Evolutionary conservation across 2,797 vertebrate genomes (phyloP), one percentile per base, ranked within the genome.

Genomic region (Oreortyx pictus): DNA sequence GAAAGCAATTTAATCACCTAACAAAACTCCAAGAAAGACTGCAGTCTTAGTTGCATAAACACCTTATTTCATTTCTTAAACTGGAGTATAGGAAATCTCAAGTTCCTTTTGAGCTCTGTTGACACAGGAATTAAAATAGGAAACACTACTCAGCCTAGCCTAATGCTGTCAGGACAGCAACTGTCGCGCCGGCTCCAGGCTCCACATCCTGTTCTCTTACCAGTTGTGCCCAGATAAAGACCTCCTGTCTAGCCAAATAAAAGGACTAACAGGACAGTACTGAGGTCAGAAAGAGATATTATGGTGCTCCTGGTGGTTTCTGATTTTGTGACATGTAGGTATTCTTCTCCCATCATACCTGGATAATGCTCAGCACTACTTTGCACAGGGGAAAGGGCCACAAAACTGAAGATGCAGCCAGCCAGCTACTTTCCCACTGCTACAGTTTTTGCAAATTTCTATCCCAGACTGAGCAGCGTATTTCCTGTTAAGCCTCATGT

Each of bases 81-180:
- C 86, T 90, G 88, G 77, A 93, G 89, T 64, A 77, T 79, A 93
- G 93, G 92, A 96, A 96, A 90, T 49, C 88, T 92, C 76, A 70
- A 18, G 94, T 92, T 94, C 91, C 86, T 77, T 61, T 80, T 62
- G 78, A 94, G 82, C 46, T 27, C 0, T 2, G 72, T 88, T n/a
- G 74, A 94, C 82, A 79, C 64, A 76, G 5, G 11, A 2, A 67
- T 86, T 35, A 80, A 80, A 93, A 92, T 57, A 74, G 89, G 95
- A 95, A 96, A 93, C 61, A 68, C 85, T n/a, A 89, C 41, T 76
- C 67, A 91, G 77, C 43, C 23, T 37, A 64, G 84, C 33, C 41
- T 14, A 65, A 0, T 7, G 11, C 54, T 92, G 82, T 79, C 94
- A 94, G 73, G 88, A 73, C 44, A 62, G 75, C 75, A 14, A 52